Conservation (phyloP, 2,113 vertebrate species). For the Columba janthina region DNA sequence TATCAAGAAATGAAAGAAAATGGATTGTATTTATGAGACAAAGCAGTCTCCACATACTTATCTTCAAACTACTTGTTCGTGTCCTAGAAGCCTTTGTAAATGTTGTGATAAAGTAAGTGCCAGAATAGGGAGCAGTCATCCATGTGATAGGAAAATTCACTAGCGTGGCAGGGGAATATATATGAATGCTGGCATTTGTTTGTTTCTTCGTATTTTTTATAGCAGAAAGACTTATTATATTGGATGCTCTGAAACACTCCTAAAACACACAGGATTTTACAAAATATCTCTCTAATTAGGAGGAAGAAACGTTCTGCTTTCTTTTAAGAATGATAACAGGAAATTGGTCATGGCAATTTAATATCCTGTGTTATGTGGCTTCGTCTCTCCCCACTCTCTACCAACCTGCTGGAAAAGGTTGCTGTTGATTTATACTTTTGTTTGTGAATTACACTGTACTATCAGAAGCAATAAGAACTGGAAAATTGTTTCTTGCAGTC, state of each 20-base stretch:
- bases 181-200: not conserved
- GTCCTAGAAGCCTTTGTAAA: constrained; percentile 37
- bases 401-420: constrained; percentile 57
- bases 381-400: not conserved
- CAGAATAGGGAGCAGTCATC: constrained; percentile 34
- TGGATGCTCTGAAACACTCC: not conserved
- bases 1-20: constrained; percentile 19
- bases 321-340: constrained; percentile 45
- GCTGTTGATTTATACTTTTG: constrained; percentile 59
- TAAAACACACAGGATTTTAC: not conserved
- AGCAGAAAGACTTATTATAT: not conserved
- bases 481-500: constrained; percentile 62
- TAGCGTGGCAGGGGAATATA: constrained; percentile 6
- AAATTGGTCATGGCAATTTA: constrained; percentile 48
- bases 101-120: constrained; percentile 44
- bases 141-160: constrained; percentile 62
- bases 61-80: not conserved
- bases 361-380: constrained; percentile 28
- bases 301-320: constrained; percentile 31
- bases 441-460: constrained; percentile 49
- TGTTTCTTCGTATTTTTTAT: constrained; percentile 14
- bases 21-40: constrained; percentile 11
- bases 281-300: constrained; percentile 11
- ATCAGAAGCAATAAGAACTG: constrained; percentile 49
- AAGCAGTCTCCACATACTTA: not conserved